These are phyloP conservation scores for Sandelia bainsii DNA, from an alignment of 2,797 vertebrate genomes.

Conservation along the genomic window DNA sequence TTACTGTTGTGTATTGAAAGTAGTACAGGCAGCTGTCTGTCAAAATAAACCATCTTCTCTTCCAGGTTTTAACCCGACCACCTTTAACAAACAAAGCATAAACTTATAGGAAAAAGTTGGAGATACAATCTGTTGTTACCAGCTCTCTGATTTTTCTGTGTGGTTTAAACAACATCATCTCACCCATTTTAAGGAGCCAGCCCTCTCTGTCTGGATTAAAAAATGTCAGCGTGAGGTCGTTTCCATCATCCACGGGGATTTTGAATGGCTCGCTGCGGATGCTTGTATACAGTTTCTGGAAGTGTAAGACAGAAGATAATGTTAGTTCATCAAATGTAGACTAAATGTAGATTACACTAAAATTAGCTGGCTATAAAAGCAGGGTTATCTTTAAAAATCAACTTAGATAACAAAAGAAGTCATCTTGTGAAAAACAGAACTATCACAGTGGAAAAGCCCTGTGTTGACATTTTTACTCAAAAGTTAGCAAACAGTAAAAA, in stretches of 20 bases:
- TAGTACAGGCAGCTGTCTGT: constrained; percentile 97
- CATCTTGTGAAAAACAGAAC: background rate
- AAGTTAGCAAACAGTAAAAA: background rate
- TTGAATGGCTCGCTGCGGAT: constrained; percentile 95
- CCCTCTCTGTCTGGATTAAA: constrained; percentile 95
- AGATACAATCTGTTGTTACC: background rate
- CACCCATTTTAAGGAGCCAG: constrained; percentile 95
- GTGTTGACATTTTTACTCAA: background rate
- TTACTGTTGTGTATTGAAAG: constrained; percentile 95
- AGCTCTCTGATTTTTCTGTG: background rate
- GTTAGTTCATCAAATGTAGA: background rate
- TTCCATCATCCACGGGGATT: constrained; percentile 94
- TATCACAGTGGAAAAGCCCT: background rate
- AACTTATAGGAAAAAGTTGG: accelerated
- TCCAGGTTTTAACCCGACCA: constrained; percentile 97
- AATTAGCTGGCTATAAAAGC: background rate
- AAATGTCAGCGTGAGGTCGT: constrained; percentile 94
- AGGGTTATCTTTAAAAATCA: background rate
- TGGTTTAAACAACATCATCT: constrained; percentile 30
- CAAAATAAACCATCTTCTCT: constrained; percentile 97
- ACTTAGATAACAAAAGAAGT: background rate
- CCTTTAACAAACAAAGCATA: constrained; percentile 77
- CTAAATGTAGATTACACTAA: too few species aligned
- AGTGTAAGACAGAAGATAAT: background rate
- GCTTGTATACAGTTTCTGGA: constrained; percentile 92